Evolutionary conservation across 2,113 vertebrate genomes (phyloP).

Genomic region (Puntigrus tetrazona): DNA sequence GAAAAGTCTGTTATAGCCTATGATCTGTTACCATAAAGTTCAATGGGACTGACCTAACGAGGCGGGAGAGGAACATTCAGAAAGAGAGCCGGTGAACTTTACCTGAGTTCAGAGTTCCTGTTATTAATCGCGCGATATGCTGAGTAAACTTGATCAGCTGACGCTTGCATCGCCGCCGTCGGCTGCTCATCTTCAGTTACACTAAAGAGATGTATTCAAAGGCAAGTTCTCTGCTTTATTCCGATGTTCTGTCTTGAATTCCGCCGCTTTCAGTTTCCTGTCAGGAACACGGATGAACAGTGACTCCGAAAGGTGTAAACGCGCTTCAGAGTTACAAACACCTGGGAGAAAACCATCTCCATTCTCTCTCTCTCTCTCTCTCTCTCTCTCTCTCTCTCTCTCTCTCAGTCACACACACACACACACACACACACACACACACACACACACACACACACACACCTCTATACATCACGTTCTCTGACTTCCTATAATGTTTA

Average conservation of each 20-base stretch:
- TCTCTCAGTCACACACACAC: not conserved
- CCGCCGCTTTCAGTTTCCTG: not conserved
- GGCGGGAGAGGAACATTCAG: too few relatives aligned
- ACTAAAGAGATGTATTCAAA: not conserved
- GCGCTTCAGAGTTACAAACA: not conserved
- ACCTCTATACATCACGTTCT: not conserved
- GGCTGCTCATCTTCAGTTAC: slow-evolving; percentile 44
- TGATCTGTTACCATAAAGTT: too few relatives aligned
- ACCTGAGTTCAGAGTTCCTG: slow-evolving; percentile 49
- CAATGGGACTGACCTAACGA: too few relatives aligned
- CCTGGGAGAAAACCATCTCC: not conserved
- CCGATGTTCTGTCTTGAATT: not conserved
- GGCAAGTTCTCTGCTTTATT: not conserved
- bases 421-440: not conserved
- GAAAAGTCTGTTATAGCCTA: too few relatives aligned
- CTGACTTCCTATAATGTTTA: not conserved
- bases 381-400: slow-evolving; percentile 12
- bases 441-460: not conserved
- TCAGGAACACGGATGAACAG: not conserved
- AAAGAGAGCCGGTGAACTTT: not conserved
- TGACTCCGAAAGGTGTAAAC: not conserved
- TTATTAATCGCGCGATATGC: slow-evolving; percentile 31
- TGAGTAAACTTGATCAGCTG: slow-evolving; percentile 49
- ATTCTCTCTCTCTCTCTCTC: slow-evolving; percentile 3
- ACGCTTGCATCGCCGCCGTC: slow-evolving; percentile 40